Evolutionary conservation across 2,113 vertebrate species (phyloP).

Genomic region (Struthidea cinerea): DNA sequence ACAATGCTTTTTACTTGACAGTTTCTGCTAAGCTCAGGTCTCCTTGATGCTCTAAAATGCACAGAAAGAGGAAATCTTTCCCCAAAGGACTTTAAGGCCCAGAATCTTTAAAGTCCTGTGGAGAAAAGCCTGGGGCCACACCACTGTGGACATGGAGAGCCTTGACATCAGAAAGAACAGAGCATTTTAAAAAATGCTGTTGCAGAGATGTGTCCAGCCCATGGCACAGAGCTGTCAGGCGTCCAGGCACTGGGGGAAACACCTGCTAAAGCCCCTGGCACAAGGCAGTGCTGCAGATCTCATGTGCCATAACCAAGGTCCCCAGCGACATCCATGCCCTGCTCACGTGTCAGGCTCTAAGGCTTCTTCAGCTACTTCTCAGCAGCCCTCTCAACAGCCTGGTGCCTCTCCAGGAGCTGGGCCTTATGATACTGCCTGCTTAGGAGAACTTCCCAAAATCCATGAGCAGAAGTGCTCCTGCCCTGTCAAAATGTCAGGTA

Average conservation of each 20-base stretch:
- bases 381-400: background rate
- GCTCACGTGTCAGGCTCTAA: accelerated
- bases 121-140: background rate
- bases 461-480: background rate
- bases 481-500: background rate
- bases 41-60: background rate
- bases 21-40: background rate
- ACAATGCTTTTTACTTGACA: background rate
- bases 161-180: background rate
- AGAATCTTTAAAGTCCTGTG: background rate
- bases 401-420: background rate
- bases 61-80: background rate
- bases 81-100: background rate
- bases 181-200: background rate
- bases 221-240: accelerated
- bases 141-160: background rate
- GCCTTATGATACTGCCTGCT: background rate
- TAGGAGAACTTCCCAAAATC: background rate
- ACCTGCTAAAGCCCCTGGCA: background rate
- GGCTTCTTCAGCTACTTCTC: background rate
- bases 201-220: background rate
- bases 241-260: background rate
- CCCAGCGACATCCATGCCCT: accelerated
- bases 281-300: background rate
- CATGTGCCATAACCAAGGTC: accelerated